phyloP scores from a whole-genome alignment of 30 jellyfish, hydroid and myxozoan genomes.

The Clytia hemisphaerica region DNA sequence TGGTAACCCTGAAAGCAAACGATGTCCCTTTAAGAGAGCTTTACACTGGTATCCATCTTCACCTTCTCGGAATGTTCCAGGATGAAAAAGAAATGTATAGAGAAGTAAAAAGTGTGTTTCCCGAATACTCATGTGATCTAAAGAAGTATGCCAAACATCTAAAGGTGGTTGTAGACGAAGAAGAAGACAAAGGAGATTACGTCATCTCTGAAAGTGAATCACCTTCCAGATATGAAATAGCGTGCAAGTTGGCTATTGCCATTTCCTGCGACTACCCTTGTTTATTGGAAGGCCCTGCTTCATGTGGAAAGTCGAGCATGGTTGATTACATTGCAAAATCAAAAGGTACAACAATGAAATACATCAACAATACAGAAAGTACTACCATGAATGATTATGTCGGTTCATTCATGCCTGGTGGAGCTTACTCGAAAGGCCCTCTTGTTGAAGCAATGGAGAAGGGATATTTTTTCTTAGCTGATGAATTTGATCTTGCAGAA shows the following conservation, averaged over 20 bases:
- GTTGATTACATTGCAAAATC: background rate
- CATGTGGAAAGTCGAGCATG: slow-evolving; percentile 3
- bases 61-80: background rate
- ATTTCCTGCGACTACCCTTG: background rate
- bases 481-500: slow-evolving; percentile 15
- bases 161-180: background rate
- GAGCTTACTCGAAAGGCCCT: background rate
- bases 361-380: background rate
- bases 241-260: background rate
- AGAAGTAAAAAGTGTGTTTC: background rate
- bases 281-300: slow-evolving; percentile 13
- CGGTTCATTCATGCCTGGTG: background rate
- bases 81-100: background rate
- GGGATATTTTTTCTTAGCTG: slow-evolving; percentile 6
- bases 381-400: slow-evolving; percentile 7
- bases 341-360: background rate
- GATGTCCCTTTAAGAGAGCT: background rate
- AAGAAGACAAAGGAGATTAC: too few relatives aligned
- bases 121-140: background rate
- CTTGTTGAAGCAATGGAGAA: slow-evolving; percentile 1
- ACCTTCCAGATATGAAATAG: background rate
- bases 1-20: background rate
- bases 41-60: background rate
- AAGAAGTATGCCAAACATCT: background rate
- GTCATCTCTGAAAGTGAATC: background rate